Evolutionary conservation across 2,113 vertebrate genomes (phyloP).

Genomic region (Geococcyx californianus): DNA sequence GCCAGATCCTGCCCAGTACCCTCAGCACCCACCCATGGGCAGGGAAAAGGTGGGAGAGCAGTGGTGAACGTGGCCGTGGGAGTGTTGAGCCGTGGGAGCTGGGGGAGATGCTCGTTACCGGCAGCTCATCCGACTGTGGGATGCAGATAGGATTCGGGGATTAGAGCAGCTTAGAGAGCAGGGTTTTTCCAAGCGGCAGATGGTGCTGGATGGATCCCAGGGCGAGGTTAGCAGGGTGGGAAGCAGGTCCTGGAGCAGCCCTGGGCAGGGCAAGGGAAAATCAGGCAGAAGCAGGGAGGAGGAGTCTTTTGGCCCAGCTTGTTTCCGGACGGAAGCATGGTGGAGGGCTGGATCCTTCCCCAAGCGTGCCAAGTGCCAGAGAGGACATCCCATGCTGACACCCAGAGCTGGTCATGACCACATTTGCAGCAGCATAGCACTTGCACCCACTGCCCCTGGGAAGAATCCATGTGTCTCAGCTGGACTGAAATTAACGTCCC

Average conservation of each 20-base stretch:
- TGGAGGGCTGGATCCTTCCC: neutral
- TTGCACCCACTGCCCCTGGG: neutral
- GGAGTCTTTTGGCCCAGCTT: neutral
- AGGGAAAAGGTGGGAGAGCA: neutral
- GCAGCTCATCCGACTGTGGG: neutral
- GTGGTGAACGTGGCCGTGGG: neutral
- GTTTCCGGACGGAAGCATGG: neutral
- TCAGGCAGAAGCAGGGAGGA: neutral
- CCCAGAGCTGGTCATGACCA: neutral
- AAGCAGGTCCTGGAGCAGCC: conserved; percentile 1
- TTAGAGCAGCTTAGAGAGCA: conserved; percentile 53
- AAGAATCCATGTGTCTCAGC: neutral
- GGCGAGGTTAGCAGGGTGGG: conserved; percentile 40
- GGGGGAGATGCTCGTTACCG: neutral
- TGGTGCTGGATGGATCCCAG: conserved; percentile 56
- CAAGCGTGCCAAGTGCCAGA: neutral
- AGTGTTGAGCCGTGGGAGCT: neutral
- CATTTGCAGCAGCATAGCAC: neutral
- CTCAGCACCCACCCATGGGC: neutral
- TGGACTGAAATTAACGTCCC: neutral
- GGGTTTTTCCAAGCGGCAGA: conserved; percentile 57
- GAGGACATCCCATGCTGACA: fast-evolving
- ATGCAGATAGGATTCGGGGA: conserved; percentile 51
- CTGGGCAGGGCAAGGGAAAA: conserved; percentile 16
- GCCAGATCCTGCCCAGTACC: neutral